Conservation (phyloP, 1,140 invertebrate species). For the Brachystomella parvula region DNA sequence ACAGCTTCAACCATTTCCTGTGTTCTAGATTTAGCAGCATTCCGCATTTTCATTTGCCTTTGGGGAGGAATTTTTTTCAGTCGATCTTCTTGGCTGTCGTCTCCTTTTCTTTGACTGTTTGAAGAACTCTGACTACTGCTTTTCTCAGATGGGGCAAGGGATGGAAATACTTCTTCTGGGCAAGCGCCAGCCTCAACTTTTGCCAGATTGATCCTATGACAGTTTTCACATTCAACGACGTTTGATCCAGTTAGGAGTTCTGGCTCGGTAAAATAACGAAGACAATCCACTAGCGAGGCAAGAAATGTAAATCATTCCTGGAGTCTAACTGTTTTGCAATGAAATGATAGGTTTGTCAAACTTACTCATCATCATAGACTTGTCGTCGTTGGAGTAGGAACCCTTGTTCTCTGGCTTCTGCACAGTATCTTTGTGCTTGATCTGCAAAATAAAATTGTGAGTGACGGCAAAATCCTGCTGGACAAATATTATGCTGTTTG, state of each 20-base stretch:
- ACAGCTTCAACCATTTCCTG: background rate
- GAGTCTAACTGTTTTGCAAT: too few species aligned
- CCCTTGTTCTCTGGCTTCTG: slow-evolving; percentile 17
- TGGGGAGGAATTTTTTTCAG: background rate
- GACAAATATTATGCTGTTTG: background rate
- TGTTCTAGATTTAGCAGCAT: background rate
- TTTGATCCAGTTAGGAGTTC: slow-evolving; percentile 28
- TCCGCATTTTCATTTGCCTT: background rate
- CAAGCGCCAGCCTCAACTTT: slow-evolving; percentile 21
- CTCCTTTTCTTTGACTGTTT: background rate
- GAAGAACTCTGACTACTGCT: background rate
- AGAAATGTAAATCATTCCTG: too few species aligned
- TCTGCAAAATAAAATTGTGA: background rate
- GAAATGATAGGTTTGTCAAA: too few species aligned
- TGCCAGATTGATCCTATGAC: slow-evolving; percentile 31
- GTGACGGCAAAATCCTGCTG: background rate
- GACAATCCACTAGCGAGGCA: slow-evolving; percentile 26
- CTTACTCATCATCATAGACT: slow-evolving; percentile 25
- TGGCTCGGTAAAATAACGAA: slow-evolving; percentile 26
- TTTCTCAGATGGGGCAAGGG: background rate
- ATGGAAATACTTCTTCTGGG: slow-evolving; percentile 33
- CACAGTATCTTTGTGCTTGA: background rate
- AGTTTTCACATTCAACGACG: slow-evolving; percentile 34
- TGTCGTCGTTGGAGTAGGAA: slow-evolving; percentile 16
- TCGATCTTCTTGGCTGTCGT: slow-evolving; percentile 3